Base-by-base conservation (phyloP, 2,113 vertebrate genomes). In the Hypanus sabinus region DNA sequence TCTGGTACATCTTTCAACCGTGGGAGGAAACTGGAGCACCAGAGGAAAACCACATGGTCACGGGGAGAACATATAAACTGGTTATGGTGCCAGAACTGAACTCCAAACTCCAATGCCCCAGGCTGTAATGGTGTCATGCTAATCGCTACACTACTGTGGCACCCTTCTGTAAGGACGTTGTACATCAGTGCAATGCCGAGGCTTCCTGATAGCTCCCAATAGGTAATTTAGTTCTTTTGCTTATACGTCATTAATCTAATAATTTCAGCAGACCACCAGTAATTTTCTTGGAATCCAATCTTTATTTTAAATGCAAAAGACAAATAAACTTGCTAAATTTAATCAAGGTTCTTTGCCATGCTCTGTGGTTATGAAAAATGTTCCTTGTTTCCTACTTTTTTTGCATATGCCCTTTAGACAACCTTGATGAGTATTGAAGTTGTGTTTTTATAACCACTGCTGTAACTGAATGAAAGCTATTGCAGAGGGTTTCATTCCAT, bases 401-500 rank as follows among this genome's bases (percentile, higher is more conserved):
- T 75, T 68, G 9, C 27, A 46, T 75, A 70, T 27, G 68, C 38
- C 20, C 33, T 93, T 70, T 93, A 55, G 33, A 30, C 73, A 14
- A 38, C 91, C 24, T 46, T 24, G 18, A 30, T 55, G 68, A 36
- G 62, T 9, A 92, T 92, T 92, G 38, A 92, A 70, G 38, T 73
- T 62, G 36, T 90, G 85, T 87, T 87, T 62, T 62, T 71, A 33
- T 71, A 71, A 65, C 90, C 38, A 68, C 27, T 22, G 11, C 70
- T 93, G 65, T 73, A 73, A 65, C 16, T 68, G 62, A 90, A 93
- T 93, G 91, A 55, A 73, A 93, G 36, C 36, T 93, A 60, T n/a
- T 73, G 22, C 5, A 73, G 91, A 75, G 55, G 36, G 55, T 18
- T 93, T 46, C 12, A 38, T 93, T 73, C 70, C 27, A 55, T 93